Evolutionary conservation across 64 coral and sea anemone species (phyloP).

Genomic region (Actinia tenebrosa): DNA sequence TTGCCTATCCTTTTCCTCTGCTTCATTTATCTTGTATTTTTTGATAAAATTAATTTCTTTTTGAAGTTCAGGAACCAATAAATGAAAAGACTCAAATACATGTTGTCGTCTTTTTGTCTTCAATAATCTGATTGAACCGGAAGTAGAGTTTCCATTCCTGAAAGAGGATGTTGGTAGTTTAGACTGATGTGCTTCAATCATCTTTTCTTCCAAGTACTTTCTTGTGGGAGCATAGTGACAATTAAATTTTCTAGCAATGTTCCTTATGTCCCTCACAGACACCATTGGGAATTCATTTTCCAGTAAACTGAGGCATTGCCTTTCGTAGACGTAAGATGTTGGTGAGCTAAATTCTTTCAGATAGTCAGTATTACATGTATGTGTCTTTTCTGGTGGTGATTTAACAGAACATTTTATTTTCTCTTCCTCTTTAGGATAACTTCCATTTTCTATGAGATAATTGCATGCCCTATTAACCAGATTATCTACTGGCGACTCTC

Average conservation of each 20-base stretch:
- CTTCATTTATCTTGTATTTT: conserved; percentile 42
- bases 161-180: background rate
- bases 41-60: conserved; percentile 70
- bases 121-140: conserved; percentile 2
- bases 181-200: conserved; percentile 15
- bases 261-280: conserved; percentile 46
- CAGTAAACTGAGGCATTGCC: conserved; percentile 48
- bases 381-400: background rate
- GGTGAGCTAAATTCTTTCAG: conserved; percentile 58
- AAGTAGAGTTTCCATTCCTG: background rate
- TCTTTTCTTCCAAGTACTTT: conserved; percentile 70
- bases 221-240: conserved; percentile 75
- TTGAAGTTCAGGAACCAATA: conserved; percentile 38
- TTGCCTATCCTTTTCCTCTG: conserved; percentile 52
- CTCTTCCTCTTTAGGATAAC: conserved; percentile 50
- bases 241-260: conserved; percentile 32
- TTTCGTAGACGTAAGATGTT: conserved; percentile 9
- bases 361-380: conserved; percentile 31
- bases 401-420: background rate
- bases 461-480: conserved; percentile 59
- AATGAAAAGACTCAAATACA: background rate
- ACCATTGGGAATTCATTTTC: conserved; percentile 65
- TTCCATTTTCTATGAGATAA: conserved; percentile 46
- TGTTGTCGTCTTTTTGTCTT: conserved; percentile 13
- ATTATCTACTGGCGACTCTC: background rate